Evolutionary conservation across 2,888 invertebrate species (phyloP), one percentile per base, ranked within the genome.

Genomic region (Seira sanloemensis): DNA sequence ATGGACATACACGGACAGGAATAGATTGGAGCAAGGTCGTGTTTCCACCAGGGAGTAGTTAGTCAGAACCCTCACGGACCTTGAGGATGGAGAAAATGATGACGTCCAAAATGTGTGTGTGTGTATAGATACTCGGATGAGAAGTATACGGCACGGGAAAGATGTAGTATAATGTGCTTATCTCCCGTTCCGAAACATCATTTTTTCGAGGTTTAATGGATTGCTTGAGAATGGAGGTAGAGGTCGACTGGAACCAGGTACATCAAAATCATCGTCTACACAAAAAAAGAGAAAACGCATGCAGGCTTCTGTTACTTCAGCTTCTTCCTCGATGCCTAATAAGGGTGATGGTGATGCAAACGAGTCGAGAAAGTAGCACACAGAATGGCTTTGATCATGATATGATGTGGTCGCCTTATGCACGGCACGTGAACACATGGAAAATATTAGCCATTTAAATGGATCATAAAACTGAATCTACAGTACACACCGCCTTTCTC

Each of bases 361-460:
- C 21, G 46, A 72, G 23, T 37, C 21, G 62, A 62, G n/a, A 62
- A 62, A 62, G 62, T 62, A 62, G 62, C 62, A 62, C 62, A 62
- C 62, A 62, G 21, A 62, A 62, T 62, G 62, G 62, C 16, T 62
- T 62, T 62, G 21, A 62, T 62, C 62, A 9, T 62, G 21, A 62
- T 62, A 62, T 62, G 62, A 62, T 62, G 62, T 21, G 62, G 62
- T 62, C 62, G 62, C 62, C 62, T 62, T 62, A 62, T 62, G 62
- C 62, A 26, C 27, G 71, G 71, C 27, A 71, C 71, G 46, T 68
- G 68, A 68, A 68, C 68, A 68, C 27, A 68, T 27, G 71, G 37
- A 71, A 26, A 71, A 46, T 62, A 62, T 62, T 62, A 62, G 62
- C 62, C 62, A 62, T 62, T 62, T 62, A 62, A 62, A 62, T 62